Conservation (phyloP, 2,888 invertebrate genomes). For the Tachina fera region DNA sequence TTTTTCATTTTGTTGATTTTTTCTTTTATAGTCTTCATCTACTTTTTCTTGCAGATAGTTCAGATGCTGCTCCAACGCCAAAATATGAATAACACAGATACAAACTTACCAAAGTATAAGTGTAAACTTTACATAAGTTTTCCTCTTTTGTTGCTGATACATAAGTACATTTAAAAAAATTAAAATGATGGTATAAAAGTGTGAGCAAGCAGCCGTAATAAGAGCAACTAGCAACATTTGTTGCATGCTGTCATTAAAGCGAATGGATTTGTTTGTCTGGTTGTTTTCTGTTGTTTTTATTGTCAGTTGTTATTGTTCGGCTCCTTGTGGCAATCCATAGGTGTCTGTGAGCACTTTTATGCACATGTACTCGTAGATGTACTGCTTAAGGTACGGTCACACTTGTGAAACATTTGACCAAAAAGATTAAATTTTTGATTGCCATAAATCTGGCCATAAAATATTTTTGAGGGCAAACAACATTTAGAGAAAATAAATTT, state of each 20-base stretch:
- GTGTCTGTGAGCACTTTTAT: constrained; percentile 9
- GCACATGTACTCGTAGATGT: too few relatives aligned
- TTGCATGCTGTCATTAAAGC: constrained; percentile 65
- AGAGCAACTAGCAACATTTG: constrained; percentile 61
- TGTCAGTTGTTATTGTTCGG: constrained; percentile 27
- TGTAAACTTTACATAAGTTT: constrained; percentile 44
- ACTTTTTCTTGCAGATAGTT: constrained; percentile 4
- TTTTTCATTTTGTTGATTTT: constrained; percentile 16
- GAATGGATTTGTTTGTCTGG: constrained; percentile 29
- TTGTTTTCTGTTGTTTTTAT: constrained; percentile 14
- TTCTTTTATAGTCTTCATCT: constrained; percentile 23
- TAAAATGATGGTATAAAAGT: constrained; percentile 10
- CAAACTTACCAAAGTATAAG: constrained; percentile 32
- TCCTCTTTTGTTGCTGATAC: constrained; percentile 24
- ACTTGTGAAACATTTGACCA: too few relatives aligned
- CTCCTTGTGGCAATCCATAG: constrained; percentile 49
- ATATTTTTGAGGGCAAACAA: too few relatives aligned
- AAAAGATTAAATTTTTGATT: too few relatives aligned
- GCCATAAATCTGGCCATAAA: too few relatives aligned
- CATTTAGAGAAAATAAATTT: too few relatives aligned
- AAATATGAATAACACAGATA: constrained; percentile 58
- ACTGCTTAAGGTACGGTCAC: too few relatives aligned
- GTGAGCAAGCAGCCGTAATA: constrained; percentile 32
- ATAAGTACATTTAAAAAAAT: neutral
- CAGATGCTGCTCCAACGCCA: constrained; percentile 53